These are phyloP conservation scores for Dasypolia templi DNA, from an alignment of 2,888 invertebrate species.

Conservation along the genomic window DNA sequence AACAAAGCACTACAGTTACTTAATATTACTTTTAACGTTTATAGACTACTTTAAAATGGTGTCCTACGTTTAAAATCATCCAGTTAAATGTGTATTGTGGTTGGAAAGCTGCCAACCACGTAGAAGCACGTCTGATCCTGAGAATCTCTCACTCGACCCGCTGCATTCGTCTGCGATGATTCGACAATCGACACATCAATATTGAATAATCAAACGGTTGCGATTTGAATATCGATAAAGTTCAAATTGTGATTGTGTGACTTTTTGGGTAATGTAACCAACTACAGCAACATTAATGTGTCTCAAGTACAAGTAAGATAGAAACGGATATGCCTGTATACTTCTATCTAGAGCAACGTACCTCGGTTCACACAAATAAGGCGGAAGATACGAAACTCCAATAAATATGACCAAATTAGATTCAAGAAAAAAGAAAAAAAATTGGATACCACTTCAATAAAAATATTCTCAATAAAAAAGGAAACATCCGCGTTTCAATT, in stretches of 20 bases:
- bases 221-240: slow-evolving; percentile 56
- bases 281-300: too few species aligned
- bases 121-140: slow-evolving; percentile 79
- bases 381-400: background rate
- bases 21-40: slow-evolving; percentile 84
- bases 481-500: slow-evolving; percentile 64
- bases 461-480: slow-evolving; percentile 52
- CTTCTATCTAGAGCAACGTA: too few species aligned
- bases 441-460: slow-evolving; percentile 33
- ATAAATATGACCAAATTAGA: slow-evolving; percentile 18
- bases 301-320: too few species aligned
- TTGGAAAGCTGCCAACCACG: slow-evolving; percentile 84
- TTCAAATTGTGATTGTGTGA: background rate
- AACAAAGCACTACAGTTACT: slow-evolving; percentile 76
- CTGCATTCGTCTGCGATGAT: slow-evolving; percentile 76
- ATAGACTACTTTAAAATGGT: slow-evolving; percentile 86
- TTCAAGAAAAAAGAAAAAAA: slow-evolving; percentile 30
- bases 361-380: background rate
- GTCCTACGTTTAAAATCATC: slow-evolving; percentile 85
- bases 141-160: slow-evolving; percentile 82
- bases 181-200: slow-evolving; percentile 83
- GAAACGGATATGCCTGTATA: too few species aligned
- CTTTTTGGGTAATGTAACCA: too few species aligned
- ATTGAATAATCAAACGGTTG: slow-evolving; percentile 75
- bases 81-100: slow-evolving; percentile 85